phyloP scores from a whole-genome alignment of 2,113 vertebrate species.

The Pseudorhombus dupliciocellatus region DNA sequence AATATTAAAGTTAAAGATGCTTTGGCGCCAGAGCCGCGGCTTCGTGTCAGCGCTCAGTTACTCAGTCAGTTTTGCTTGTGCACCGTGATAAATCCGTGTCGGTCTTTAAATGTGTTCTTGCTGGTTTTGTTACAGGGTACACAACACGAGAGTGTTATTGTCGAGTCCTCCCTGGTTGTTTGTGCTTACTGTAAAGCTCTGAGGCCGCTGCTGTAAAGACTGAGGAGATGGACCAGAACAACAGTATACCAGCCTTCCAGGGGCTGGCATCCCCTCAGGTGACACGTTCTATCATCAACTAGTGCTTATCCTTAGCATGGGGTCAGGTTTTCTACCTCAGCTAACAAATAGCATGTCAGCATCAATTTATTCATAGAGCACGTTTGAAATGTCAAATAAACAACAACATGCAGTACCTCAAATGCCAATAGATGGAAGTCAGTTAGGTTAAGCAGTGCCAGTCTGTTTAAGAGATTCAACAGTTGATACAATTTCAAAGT shows the following conservation, averaged over 20 bases:
- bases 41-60: not conserved
- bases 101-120: not conserved
- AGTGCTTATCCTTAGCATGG: not conserved
- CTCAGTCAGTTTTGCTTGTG: too few species aligned
- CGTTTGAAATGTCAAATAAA: too few species aligned
- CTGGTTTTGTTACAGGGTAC: not conserved
- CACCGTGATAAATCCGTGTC: not conserved
- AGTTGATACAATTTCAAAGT: too few species aligned
- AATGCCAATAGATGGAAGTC: too few species aligned
- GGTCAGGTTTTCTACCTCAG: too few species aligned
- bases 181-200: not conserved
- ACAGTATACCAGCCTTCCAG: conserved; percentile 92
- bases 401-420: too few species aligned
- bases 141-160: not conserved
- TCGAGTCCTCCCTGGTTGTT: not conserved
- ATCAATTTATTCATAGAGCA: too few species aligned
- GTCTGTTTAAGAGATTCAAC: too few species aligned
- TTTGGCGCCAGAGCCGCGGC: conserved; percentile 43
- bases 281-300: conserved; percentile 8
- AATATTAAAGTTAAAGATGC: conserved; percentile 8
- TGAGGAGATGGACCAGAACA: conserved; percentile 95
- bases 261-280: conserved; percentile 97
- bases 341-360: too few species aligned
- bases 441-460: too few species aligned
- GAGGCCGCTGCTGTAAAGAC: conserved; percentile 1